Base-by-base conservation (phyloP, 2,888 invertebrate genomes). In the Machimus rusticus region DNA sequence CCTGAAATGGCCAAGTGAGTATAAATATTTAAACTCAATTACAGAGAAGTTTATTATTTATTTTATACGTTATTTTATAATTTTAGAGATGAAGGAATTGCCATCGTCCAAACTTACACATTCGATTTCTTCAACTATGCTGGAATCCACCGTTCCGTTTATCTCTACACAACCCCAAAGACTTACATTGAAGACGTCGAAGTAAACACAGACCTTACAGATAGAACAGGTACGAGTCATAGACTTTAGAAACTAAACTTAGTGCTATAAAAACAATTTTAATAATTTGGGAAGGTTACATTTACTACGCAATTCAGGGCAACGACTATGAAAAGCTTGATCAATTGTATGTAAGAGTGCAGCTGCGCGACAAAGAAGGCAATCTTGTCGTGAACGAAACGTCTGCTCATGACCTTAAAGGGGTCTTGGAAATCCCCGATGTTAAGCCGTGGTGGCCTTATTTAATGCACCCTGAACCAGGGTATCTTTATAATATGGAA, bases 91-190 rank as follows among this genome's bases (percentile, higher is more conserved):
- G 91, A 92, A 90, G 93, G 96, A 90, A 91, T 95, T 90, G 92
- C 93, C 89, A 94, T 95, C 89, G 92, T 95, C 23, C 98, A 98
- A 91, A 94, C 94, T 5, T 97, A 98, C 90, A 96, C 96, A 31
- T 99, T 99, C 92, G 99, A 99, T 92, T 99, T 99, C 93, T 99
- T 98, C 93, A 99, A 99, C 93, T 99, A 99, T 92, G 99, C 99
- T 19, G 99, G 99, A 8, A 98, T 99, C 89, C 98, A 99, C 92
- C 95, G 99, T 85, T 95, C 98, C 8, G 99, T 99, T 39, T 95
- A 96, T 90, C 92, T 99, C 16, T 97, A 98, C 92, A 96, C 98
- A 2, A 98, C 98, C 2, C 98, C 99, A 1, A 94, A 93, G 89
- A 94, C 95, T 0, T 98, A 96, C 92, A 95, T 99, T 57, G 96